Evolutionary conservation across 2,888 invertebrate species (phyloP), one percentile per base, ranked within the genome.

Genomic region (Dryobota labecula): DNA sequence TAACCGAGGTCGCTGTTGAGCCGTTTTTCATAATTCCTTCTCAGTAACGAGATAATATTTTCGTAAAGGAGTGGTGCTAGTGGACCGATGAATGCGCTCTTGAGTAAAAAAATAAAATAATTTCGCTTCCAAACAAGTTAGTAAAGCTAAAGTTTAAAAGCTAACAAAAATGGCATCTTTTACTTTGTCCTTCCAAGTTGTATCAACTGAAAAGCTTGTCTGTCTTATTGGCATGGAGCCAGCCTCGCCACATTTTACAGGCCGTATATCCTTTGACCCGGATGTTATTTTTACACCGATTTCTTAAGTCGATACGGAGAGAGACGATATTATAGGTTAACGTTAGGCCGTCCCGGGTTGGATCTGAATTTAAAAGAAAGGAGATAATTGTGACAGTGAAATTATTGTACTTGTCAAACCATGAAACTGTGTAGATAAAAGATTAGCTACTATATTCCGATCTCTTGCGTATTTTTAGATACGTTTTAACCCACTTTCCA

Each of bases 201-300:
- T 73, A 71, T 67, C 60, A 71, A 76, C 64, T 60, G 57, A 47
- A 58, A 81, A 77, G 54, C 57, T 68, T 77, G 77, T 63, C 71
- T 67, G 75, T 71, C 68, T 67, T 76, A 70, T 76, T 84, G 83
- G 84, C 83, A 49, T 13, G 9, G 43, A 51, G 84, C 82, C 82
- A 83, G 73, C 20, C 47, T 20, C 38, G 36, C 84, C 66, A 69
- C 60, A 58, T 65, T 74, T 84, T 73, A 57, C 47, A 43, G 61
- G 9, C 41, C 57, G 65, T 49, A 41, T 67, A 53, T 68, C 56
- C 68, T 74, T 77, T 81, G 33, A 77, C 70, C 56, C 65, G 41
- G 51, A 70, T 64, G 68, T 60, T 69, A 78, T 74, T 80, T 78
- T 80, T 72, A 58, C 68, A 82, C 61, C 47, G 49, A 68, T 66